Evolutionary conservation across 2,797 vertebrate genomes (phyloP).

Genomic region (Falco cherrug): DNA sequence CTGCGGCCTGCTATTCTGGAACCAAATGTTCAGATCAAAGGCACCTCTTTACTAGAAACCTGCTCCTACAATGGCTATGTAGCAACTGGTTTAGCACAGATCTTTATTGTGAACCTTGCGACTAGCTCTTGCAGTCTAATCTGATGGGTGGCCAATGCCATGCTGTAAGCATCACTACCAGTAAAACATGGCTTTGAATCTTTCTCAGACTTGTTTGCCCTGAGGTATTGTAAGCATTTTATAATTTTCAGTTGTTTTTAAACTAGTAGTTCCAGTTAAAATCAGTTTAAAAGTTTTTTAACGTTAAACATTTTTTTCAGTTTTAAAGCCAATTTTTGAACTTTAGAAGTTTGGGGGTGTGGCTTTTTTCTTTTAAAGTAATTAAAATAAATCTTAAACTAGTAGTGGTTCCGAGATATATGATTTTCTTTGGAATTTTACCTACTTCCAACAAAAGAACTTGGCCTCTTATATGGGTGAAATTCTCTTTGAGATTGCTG

Average conservation of each 20-base stretch:
- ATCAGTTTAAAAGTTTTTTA: neutral
- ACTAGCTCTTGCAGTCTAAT: neutral
- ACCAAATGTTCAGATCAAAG: neutral
- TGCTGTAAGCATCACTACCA: neutral
- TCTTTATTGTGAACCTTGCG: neutral
- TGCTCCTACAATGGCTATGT: neutral
- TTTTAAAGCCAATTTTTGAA: neutral
- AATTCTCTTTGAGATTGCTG: neutral
- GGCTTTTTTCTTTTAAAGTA: neutral
- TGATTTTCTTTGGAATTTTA: neutral
- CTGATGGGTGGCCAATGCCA: neutral
- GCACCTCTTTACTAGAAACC: neutral
- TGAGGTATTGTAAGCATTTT: neutral
- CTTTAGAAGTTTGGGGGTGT: neutral
- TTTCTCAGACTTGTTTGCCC: neutral
- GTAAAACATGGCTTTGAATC: neutral
- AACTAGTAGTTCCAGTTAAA: neutral
- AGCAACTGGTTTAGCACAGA: accelerated
- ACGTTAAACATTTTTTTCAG: neutral
- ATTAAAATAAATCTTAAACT: neutral
- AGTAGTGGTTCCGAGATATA: neutral
- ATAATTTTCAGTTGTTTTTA: neutral
- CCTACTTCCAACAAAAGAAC: neutral
- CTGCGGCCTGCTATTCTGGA: neutral
- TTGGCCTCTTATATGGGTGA: neutral